Evolutionary conservation across 2,113 vertebrate genomes (phyloP).

Genomic region (Oxyruncus cristatus): DNA sequence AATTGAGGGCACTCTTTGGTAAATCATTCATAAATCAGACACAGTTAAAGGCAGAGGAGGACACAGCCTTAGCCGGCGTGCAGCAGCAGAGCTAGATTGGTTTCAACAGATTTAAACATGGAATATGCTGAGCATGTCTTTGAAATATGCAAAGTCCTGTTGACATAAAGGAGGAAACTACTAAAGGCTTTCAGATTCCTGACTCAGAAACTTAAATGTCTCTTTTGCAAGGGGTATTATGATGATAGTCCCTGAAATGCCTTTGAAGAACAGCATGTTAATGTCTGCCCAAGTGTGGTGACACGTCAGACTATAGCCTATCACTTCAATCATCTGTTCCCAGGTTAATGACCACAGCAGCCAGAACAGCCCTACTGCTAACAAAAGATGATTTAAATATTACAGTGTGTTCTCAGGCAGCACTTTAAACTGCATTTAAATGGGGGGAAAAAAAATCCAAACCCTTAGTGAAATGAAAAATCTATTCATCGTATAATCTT

Average conservation of each 20-base stretch:
- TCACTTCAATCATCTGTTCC: not conserved
- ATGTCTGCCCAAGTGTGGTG: not conserved
- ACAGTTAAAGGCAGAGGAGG: not conserved
- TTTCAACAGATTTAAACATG: not conserved
- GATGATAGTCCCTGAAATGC: not conserved
- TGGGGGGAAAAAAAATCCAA: not conserved
- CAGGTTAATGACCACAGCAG: not conserved
- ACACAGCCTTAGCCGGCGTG: fast-evolving
- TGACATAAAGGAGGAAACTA: not conserved
- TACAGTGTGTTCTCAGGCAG: slow-evolving; percentile 23
- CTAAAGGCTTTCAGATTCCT: not conserved
- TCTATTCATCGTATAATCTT: slow-evolving; percentile 33
- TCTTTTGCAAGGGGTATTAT: not conserved
- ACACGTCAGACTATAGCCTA: not conserved
- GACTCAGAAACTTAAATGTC: not conserved
- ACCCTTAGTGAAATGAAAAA: slow-evolving; percentile 36
- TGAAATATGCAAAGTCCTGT: not conserved
- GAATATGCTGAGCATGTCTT: not conserved
- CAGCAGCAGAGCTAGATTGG: not conserved
- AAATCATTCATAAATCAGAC: slow-evolving; percentile 16
- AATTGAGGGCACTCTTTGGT: not conserved
- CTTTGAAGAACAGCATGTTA: not conserved
- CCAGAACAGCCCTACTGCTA: not conserved
- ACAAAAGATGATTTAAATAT: slow-evolving; percentile 14
- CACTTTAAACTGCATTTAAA: slow-evolving; percentile 37